Evolutionary conservation across 2,113 vertebrate genomes (phyloP), one percentile per base, ranked within the genome.

Genomic region (Zingel zingel): DNA sequence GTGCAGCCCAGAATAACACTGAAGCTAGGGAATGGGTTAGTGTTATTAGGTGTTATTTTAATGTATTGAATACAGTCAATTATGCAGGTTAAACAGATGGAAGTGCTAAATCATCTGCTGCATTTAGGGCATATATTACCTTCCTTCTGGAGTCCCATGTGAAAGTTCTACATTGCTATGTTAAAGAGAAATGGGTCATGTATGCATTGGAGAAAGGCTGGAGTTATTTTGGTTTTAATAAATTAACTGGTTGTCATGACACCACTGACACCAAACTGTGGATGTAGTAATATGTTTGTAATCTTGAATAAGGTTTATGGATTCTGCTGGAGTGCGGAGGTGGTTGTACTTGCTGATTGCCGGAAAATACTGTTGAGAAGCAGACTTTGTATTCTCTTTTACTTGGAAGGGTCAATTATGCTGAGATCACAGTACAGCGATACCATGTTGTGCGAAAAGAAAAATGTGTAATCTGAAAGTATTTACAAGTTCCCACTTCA

Each of bases 1-100:
- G 13, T 27, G 4, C 12, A 33, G n/a, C 39, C 33, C 7, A 30
- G 63, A 82, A 53, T 73, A 74, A 56, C 21, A 53, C n/a, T 10
- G n/a, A 18, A 57, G 21, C 76, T 33, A 7, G 58, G 76, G 76
- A 57, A 50, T 57, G 16, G 21, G 61, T 59, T 30, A 21, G 18
- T 43, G 23, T 61, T 51, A 12, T 61, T 51, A 12, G 36, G n/a
- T 48, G 11, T 59, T 71, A 64, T 77, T 82, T 82, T 67, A 74
- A 71, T 81, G 54, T 76, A 70, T 82, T 12, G n/a, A 77, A 76
- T 80, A 54, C 79, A 79, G 74, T 48, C 63, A 75, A 30, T 83
- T 78, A 75, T 59, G 68, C 48, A 74, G 74, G 77, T 85, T 91
- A 84, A 89, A 82, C 82, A 91, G 82, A 89, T 89, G 84, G 74